Conservation (phyloP, 2,888 invertebrate species). For the Hedychridium roseum region DNA sequence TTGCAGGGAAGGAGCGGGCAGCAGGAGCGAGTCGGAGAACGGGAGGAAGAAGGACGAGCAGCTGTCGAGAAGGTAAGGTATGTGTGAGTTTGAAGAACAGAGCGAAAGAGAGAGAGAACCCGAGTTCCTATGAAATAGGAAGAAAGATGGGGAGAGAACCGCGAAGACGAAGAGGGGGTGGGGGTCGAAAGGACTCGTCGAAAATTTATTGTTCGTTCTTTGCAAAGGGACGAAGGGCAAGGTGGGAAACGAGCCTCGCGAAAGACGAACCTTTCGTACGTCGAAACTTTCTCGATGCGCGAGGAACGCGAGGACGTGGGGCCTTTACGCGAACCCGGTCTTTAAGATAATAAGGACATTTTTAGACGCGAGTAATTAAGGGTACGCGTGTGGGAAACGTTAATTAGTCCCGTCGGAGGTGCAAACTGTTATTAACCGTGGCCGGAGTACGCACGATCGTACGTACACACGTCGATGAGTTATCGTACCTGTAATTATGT, state of each 20-base stretch:
- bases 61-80: no score
- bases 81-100: conserved; percentile 3
- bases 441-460: conserved; percentile 12
- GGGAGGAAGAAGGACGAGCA: not conserved
- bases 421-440: conserved; percentile 38
- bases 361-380: conserved; percentile 25
- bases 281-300: not conserved
- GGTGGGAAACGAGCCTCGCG: no score
- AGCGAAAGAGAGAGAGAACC: conserved; percentile 1
- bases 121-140: not conserved
- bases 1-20: conserved; percentile 33
- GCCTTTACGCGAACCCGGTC: conserved; percentile 30
- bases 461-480: conserved; percentile 24
- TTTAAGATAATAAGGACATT: conserved; percentile 35
- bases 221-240: conserved; percentile 1
- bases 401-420: conserved; percentile 37
- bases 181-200: conserved; percentile 37
- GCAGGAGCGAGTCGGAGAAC: conserved; percentile 13
- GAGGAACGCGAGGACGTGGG: conserved; percentile 19
- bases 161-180: conserved; percentile 12
- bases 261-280: no score
- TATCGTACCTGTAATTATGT: conserved; percentile 39
- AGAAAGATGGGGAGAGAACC: conserved; percentile 16
- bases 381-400: conserved; percentile 29
- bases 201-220: conserved; percentile 35